Evolutionary conservation across 2,797 vertebrate genomes (phyloP), one percentile per base, ranked within the genome.

Genomic region (Clarias laeviceps): DNA sequence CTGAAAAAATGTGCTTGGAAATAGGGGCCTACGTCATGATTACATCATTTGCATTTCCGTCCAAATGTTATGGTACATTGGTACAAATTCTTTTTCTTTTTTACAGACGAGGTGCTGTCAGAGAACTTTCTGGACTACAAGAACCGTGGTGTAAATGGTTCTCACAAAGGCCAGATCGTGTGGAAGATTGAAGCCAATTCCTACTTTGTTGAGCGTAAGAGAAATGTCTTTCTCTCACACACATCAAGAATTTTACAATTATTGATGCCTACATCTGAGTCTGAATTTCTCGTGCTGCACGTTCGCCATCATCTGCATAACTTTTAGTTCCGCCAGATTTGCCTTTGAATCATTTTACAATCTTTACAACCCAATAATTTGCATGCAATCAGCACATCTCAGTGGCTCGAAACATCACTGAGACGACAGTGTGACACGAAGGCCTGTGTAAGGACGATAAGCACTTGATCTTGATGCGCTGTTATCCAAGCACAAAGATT

Each of bases 61-160:
- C 11, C 32, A 20, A 77, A 27, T 2, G 6, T n/a, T 54, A 73
- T 24, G 40, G 22, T 73, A 50, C n/a, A n/a, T 29, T 17, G 6
- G 5, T 29, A 32, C 27, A 57, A 8, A 76, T 32, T 78, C 8
- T 82, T 84, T n/a, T 85, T 29, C 78, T 29, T 82, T 70, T 77
- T 64, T n/a, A 61, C 86, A 97, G 97, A 97, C 88, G 97, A 97
- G 85, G 96, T 97, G 32, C 92, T 96, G 77, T 97, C 97, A 0
- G 97, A 97, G 94, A 97, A 97, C 88, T 97, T 97, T 83, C 87
- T 97, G 93, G 96, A 97, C 91, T 97, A 97, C 90, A 97, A 97
- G 90, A 97, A 97, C 89, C 96, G 97, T 34, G 96, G 97, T 0
- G 95, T 97, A 84, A 97, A 96, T 83, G 97, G 96, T 56, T 96